phyloP scores from a whole-genome alignment of 2,888 invertebrate species.

The Philopedon plagiatum region DNA sequence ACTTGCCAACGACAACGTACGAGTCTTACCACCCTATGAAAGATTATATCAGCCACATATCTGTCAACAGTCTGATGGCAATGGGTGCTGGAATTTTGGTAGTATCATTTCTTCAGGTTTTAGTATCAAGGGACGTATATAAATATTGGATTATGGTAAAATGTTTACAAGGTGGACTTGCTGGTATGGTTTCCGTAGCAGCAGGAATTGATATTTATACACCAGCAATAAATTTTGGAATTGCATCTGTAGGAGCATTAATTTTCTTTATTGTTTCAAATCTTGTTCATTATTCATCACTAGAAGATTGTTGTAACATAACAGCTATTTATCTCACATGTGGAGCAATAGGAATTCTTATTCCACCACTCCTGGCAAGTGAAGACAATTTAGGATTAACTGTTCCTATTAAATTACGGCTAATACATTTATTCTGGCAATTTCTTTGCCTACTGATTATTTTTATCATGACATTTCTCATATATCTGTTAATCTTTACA shows the following conservation, averaged over 20 bases:
- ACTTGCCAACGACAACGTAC: constrained; percentile 51
- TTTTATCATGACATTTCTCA: constrained; percentile 35
- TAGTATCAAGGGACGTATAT: constrained; percentile 59
- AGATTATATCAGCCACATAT: constrained; percentile 36
- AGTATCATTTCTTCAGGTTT: constrained; percentile 52
- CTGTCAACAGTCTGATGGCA: constrained; percentile 55
- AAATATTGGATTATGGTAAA: constrained; percentile 65
- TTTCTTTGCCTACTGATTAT: constrained; percentile 51
- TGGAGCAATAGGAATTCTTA: constrained; percentile 60
- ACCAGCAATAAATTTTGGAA: constrained; percentile 56
- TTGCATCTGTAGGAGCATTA: constrained; percentile 55
- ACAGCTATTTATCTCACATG: constrained; percentile 61
- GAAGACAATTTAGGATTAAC: constrained; percentile 48
- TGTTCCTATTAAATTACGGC: constrained; percentile 16
- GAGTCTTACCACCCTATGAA: constrained; percentile 32
- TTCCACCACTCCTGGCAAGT: constrained; percentile 58
- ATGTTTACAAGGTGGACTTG: constrained; percentile 64
- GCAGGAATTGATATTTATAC: constrained; percentile 63
- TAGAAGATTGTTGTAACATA: constrained; percentile 66
- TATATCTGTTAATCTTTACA: constrained; percentile 49
- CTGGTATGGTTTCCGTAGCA: constrained; percentile 63
- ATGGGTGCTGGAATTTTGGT: constrained; percentile 52
- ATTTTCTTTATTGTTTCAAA: constrained; percentile 59
- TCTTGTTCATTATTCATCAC: constrained; percentile 60
- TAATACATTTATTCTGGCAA: constrained; percentile 54